These are phyloP conservation scores for Euura saliciscinereae DNA, from an alignment of 1,140 invertebrate genomes.

Conservation along the genomic window DNA sequence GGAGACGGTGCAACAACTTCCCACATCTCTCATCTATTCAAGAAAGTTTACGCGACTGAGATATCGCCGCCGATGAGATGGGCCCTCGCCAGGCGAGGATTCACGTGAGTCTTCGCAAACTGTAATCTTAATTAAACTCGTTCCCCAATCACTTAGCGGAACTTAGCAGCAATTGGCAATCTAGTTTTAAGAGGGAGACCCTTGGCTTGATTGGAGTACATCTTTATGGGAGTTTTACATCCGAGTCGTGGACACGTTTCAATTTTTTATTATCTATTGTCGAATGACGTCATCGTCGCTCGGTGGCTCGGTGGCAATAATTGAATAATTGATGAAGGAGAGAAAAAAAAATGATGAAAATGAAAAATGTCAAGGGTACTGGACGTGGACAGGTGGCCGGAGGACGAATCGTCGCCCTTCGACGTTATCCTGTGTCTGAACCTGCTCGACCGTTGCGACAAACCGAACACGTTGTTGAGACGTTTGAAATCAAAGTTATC, in stretches of 20 bases:
- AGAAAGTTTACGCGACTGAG: slow-evolving; percentile 82
- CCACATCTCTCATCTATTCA: slow-evolving; percentile 74
- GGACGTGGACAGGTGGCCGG: slow-evolving; percentile 77
- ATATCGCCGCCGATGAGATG: slow-evolving; percentile 83
- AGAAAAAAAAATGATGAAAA: background rate
- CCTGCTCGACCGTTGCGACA: slow-evolving; percentile 87
- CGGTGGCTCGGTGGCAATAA: no score
- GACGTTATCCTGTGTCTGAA: slow-evolving; percentile 88
- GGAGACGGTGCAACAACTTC: slow-evolving; percentile 90
- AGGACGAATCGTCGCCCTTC: slow-evolving; percentile 62
- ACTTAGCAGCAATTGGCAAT: background rate
- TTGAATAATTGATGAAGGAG: no score
- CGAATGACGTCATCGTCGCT: no score
- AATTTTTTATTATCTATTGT: no score
- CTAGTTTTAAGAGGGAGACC: background rate
- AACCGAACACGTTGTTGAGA: slow-evolving; percentile 75
- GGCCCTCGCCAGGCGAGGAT: slow-evolving; percentile 73
- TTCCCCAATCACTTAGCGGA: background rate
- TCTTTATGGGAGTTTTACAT: slow-evolving; percentile 42
- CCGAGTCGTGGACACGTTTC: background rate
- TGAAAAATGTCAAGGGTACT: slow-evolving; percentile 68
- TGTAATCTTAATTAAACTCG: background rate
- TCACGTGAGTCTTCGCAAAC: slow-evolving; percentile 65
- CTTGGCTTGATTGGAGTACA: slow-evolving; percentile 40
- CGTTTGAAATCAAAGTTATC: slow-evolving; percentile 71